A percentile compares a stretch with the other conserved stretches of the same genome.
Evolutionary conservation across 2,797 vertebrate genomes (phyloP).

Genomic region (Sus cebifrons): DNA sequence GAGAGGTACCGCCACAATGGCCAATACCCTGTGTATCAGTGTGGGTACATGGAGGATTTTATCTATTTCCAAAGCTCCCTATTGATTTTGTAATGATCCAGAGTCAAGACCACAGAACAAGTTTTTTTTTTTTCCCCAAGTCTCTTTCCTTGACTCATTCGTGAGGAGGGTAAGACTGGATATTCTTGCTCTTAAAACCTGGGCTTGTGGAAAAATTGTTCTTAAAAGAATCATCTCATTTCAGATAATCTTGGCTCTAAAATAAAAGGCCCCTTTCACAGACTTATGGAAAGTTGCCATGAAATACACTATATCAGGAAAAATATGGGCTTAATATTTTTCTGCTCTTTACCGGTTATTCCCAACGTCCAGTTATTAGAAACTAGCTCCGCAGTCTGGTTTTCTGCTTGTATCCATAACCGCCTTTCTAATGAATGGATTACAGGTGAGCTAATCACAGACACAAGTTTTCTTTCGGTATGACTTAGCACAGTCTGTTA

Average conservation of each 20-base stretch:
- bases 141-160: constrained; percentile 33
- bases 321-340: constrained; percentile 68
- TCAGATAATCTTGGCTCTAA: constrained; percentile 59
- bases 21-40: neutral
- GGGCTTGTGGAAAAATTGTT: constrained; percentile 55
- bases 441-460: constrained; percentile 55
- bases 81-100: constrained; percentile 10
- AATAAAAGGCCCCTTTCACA: constrained; percentile 71
- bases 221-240: constrained; percentile 67
- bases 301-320: constrained; percentile 63
- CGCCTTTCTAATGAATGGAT: constrained; percentile 67
- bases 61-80: neutral
- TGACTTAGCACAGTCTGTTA: constrained; percentile 49
- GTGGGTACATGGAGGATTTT: neutral
- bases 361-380: constrained; percentile 35
- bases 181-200: constrained; percentile 51
- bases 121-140: constrained; percentile 30
- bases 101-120: neutral
- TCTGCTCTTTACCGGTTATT: constrained; percentile 47
- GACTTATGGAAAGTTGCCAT: constrained; percentile 67
- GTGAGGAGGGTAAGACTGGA: constrained; percentile 1
- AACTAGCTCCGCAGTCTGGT: constrained; percentile 27
- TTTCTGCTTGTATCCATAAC: constrained; percentile 27
- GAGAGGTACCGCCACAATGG: neutral
- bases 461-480: constrained; percentile 63